phyloP scores from a whole-genome alignment of 2,113 vertebrate genomes.

The Pholis gunnellus region DNA sequence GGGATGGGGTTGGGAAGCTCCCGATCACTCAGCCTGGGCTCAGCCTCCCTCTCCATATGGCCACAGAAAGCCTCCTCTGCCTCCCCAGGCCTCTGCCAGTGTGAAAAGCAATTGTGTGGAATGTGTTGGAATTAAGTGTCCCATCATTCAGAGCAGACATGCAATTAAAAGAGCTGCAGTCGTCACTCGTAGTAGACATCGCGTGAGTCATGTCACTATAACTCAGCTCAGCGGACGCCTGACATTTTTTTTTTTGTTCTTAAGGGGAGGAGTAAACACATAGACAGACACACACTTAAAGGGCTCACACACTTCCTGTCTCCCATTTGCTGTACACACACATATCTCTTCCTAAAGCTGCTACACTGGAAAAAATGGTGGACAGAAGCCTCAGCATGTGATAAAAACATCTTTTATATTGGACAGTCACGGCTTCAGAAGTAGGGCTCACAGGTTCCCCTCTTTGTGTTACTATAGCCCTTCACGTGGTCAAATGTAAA shows the following conservation, averaged over 20 bases:
- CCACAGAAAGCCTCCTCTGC: conserved; percentile 87
- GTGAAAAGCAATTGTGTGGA: conserved; percentile 94
- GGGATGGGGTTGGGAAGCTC: conserved; percentile 70
- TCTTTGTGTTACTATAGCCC: not conserved
- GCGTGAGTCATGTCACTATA: conserved; percentile 92
- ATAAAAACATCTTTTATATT: not conserved
- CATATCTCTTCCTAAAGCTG: not conserved
- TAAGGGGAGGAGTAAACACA: conserved; percentile 42
- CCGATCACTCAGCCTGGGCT: conserved; percentile 89
- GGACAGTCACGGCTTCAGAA: not conserved
- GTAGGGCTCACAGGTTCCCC: not conserved
- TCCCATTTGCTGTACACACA: conserved; percentile 17
- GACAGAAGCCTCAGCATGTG: not conserved
- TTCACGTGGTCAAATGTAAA: not conserved
- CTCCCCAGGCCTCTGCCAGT: conserved; percentile 91
- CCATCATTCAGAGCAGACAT: conserved; percentile 96
- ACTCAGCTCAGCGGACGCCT: conserved; percentile 88
- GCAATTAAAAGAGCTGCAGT: conserved; percentile 96
- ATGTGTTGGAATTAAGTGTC: conserved; percentile 97
- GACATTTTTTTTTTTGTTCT: conserved; percentile 52
- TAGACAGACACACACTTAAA: conserved; percentile 31
- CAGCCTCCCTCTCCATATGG: conserved; percentile 93
- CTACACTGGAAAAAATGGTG: conserved; percentile 3
- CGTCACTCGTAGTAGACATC: conserved; percentile 89
- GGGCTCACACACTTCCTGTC: conserved; percentile 30